These are phyloP conservation scores for Macrotis lagotis DNA, from an alignment of 2,113 vertebrate genomes.

Conservation along the genomic window DNA sequence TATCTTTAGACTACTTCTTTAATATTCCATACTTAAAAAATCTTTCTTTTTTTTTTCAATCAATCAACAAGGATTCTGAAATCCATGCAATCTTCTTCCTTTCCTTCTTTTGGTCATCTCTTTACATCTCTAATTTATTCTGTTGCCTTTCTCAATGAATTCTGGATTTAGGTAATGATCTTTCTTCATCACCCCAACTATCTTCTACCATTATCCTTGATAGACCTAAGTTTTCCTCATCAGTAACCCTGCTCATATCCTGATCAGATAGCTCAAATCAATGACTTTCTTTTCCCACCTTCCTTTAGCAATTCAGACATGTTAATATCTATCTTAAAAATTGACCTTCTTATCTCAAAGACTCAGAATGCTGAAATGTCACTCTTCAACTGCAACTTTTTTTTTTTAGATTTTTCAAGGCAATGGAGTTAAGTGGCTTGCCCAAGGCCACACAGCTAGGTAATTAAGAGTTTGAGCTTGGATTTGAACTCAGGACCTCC, in stretches of 20 bases:
- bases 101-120: background rate
- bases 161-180: background rate
- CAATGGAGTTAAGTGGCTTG: too few relatives aligned
- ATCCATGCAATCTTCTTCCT: background rate
- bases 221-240: background rate
- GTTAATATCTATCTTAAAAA: background rate
- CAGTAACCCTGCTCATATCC: background rate
- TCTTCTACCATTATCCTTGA: background rate
- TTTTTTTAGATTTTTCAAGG: too few relatives aligned
- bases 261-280: background rate
- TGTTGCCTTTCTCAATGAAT: background rate
- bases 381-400: background rate
- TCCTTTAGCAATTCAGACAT: background rate
- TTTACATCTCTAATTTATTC: background rate
- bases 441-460: too few relatives aligned
- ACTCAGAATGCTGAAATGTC: background rate
- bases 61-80: background rate
- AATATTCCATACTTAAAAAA: background rate
- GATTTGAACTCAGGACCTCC: too few relatives aligned
- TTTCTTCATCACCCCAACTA: background rate
- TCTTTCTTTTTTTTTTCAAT: background rate
- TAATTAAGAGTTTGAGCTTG: too few relatives aligned
- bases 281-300: background rate
- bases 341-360: background rate
- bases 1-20: background rate